A percentile compares a stretch with the other conserved stretches of the same genome.
Conservation (phyloP, 1,140 invertebrate genomes). For the Drosophila trapezifrons region DNA sequence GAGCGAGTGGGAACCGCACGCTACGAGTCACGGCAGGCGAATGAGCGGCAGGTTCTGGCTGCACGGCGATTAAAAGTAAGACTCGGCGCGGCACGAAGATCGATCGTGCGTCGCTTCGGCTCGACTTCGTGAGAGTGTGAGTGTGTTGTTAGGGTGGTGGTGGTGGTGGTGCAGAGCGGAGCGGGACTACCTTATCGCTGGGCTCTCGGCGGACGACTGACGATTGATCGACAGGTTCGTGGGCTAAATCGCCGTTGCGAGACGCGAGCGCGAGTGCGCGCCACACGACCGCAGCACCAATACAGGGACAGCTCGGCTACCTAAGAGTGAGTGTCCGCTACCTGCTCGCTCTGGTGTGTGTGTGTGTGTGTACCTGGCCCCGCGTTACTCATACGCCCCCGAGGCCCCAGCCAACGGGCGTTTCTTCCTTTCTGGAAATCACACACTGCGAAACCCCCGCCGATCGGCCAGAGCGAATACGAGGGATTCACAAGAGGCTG, state of each 20-base stretch:
- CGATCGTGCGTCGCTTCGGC: conserved; percentile 34
- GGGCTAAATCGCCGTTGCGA: conserved; percentile 79
- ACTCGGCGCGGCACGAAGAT: conserved; percentile 50
- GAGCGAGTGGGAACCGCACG: conserved; percentile 63
- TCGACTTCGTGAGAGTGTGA: conserved; percentile 14
- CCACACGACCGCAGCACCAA: conserved; percentile 74
- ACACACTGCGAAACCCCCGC: conserved; percentile 64
- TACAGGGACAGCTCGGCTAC: conserved; percentile 5
- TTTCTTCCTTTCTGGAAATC: conserved; percentile 77
- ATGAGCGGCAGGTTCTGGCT: conserved; percentile 72
- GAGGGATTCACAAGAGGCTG: conserved; percentile 69
- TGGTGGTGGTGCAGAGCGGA: conserved; percentile 27
- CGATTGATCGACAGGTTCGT: conserved; percentile 84
- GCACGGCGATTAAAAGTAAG: conserved; percentile 74
- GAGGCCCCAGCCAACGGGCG: conserved; percentile 32
- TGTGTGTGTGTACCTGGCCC: conserved; percentile 18
- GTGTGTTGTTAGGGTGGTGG: conserved; percentile 3
- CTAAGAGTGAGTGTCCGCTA: conserved; percentile 12
- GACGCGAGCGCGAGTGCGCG: conserved; percentile 68
- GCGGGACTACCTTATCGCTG: conserved; percentile 75
- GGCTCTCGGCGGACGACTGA: conserved; percentile 82
- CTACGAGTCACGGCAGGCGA: conserved; percentile 69
- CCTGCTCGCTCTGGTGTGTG: conserved; percentile 10
- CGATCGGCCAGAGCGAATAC: conserved; percentile 21
- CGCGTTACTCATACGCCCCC: conserved; percentile 73